Evolutionary conservation across 2,888 invertebrate genomes (phyloP), one percentile per base, ranked within the genome.

Genomic region (Amphimallon solstitiale): DNA sequence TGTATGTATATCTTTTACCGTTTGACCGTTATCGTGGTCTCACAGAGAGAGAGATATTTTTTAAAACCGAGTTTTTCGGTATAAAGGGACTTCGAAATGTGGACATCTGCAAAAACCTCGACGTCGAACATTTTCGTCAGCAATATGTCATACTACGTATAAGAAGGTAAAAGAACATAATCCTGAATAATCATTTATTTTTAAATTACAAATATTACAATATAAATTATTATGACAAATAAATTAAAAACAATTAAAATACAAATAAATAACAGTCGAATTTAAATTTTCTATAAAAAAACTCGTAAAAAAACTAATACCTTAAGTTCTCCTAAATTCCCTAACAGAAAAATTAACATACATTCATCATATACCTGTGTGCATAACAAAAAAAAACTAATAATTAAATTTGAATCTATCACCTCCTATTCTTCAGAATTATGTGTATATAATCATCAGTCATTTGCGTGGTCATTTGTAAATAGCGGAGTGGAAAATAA

Each of bases 191-290:
- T 29, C 9, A 29, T 51, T 51, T 35, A 51, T 35, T 17, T 51
- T 35, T 35, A 51, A 35, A 35, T 35, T 34, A 51, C 12, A 35
- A 51, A 35, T 14, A 14, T 29, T 29, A 51, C n/a, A n/a, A n/a
- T 51, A 51, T 51, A 51, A 51, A 51, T 51, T 17, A 51, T 35
- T n/a, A 23, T 10, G 51, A 17, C 10, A 51, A 51, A 51, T 51
- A 51, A 51, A 51, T 51, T 51, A 49, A 29, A n/a, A 29, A 29
- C 29, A 29, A 14, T 23, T 49, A 51, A 10, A 35, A 15, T 51
- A 51, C 46, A 35, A 35, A 51, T 51, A 51, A 51, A 51, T 51
- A 51, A 51, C 51, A 51, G 34, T 51, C 49, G 29, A 29, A 29
- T 29, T 14, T 14, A 51, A 35, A 15, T 10, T 14, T 51, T n/a